Base-by-base conservation (phyloP, 2,113 vertebrate species). In the Aegypius monachus region DNA sequence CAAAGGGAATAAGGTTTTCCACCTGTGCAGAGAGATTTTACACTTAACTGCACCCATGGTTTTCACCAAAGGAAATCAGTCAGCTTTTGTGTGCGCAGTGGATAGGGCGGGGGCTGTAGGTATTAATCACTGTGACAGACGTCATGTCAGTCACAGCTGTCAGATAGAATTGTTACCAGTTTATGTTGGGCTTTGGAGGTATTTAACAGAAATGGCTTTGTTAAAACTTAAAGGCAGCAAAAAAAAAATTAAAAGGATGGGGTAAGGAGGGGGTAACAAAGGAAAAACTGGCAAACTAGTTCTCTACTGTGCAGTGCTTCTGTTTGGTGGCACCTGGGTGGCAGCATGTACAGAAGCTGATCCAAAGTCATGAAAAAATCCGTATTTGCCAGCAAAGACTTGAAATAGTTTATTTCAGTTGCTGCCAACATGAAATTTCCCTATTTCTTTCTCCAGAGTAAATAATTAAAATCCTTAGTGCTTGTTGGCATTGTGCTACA, bases 1-100 rank as follows among this genome's bases (percentile, higher is more conserved):
- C 88, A 65, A 88, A 95, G 74, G 93, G 65, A 88, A 75, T 81
- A 84, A 92, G 72, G 59, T 88, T 94, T 95, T 93, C 93, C 92
- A 94, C 94, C 74, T 95, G 88, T 75, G 75, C 88, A 21, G 92
- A 58, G 86, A 82, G 89, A 91, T 94, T 95, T 96, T 95, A 53
- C 88, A 83, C 79, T 93, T 73, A 81, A 42, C 67, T 92, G 94
- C 86, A 81, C 83, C 94, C 81, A 55, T 94, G 62, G 90, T 94
- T 95, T 94, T 75, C 84, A 85, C 65, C 61, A 73, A 67, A 91
- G 55, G 80, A 75, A 93, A 71, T 90, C 75, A 59, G 83, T 36
- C 67, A 31, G 83, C 86, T 95, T 93, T 89, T 91, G 90, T 91
- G 11, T 8, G 4, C 3, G 3, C 27, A 6, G 48, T 25, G 52